Evolutionary conservation across 1,140 invertebrate genomes (phyloP).

Genomic region (Spodoptera frugiperda): DNA sequence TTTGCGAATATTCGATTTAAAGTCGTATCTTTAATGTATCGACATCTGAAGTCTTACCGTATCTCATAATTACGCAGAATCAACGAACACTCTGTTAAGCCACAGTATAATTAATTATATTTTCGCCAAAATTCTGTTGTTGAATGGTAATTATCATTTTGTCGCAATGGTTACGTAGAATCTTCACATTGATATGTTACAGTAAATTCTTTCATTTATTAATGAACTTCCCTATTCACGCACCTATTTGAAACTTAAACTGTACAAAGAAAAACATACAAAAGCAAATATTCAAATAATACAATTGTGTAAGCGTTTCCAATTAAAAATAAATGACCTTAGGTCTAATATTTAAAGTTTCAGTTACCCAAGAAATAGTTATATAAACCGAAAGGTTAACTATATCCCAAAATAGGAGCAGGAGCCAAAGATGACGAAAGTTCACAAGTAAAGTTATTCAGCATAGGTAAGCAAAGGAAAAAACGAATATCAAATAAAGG

Average conservation of each 20-base stretch:
- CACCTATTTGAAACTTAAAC: neutral
- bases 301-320: too few relatives aligned
- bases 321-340: too few relatives aligned
- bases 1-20: conserved; percentile 66
- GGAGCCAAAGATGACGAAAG: conserved; percentile 21
- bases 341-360: too few relatives aligned
- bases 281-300: too few relatives aligned
- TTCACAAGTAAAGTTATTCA: neutral
- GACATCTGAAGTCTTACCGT: conserved; percentile 5
- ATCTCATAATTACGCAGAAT: conserved; percentile 13
- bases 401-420: neutral
- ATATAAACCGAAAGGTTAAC: neutral
- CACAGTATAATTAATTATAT: neutral
- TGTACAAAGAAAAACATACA: too few relatives aligned
- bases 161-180: neutral
- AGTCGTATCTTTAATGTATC: conserved; percentile 35
- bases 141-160: neutral
- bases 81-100: neutral
- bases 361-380: too few relatives aligned
- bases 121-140: neutral
- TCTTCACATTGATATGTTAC: neutral
- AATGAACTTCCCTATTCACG: neutral
- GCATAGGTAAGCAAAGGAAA: conserved; percentile 6
- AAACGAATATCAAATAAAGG: neutral
- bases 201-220: neutral